A percentile compares a stretch with the other conserved stretches of the same genome.
Conservation (phyloP, 2,113 vertebrate genomes). For the Octodon degus region DNA sequence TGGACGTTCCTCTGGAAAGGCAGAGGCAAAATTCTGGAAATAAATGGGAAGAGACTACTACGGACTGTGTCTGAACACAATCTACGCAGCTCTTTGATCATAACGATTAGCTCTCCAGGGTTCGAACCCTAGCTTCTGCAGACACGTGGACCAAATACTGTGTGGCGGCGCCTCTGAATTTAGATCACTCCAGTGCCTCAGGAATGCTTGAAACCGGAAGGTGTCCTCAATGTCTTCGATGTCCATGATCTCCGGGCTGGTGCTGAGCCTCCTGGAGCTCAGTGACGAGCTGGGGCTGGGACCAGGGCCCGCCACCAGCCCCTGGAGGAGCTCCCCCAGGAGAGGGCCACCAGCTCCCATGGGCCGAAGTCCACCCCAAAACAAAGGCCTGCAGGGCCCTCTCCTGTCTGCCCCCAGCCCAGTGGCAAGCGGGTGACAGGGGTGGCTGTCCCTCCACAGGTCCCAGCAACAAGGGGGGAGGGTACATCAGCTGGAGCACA, state of each 20-base stretch:
- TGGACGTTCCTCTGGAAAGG: not conserved
- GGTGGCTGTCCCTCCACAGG: not conserved
- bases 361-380: not conserved
- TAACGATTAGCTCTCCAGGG: not conserved
- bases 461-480: not conserved
- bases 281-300: not conserved
- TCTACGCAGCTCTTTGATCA: not conserved
- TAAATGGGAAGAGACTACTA: not conserved
- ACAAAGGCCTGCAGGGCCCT: not conserved
- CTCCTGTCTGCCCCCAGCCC: not conserved
- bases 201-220: not conserved
- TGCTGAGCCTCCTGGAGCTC: not conserved
- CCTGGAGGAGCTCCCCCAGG: not conserved
- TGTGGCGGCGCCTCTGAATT: not conserved
- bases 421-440: rapidly evolving
- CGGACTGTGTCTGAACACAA: not conserved
- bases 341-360: rapidly evolving
- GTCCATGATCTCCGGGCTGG: rapidly evolving
- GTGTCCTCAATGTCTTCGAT: not conserved
- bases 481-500: rapidly evolving
- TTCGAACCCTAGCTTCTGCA: not conserved
- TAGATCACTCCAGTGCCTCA: rapidly evolving
- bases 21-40: not conserved
- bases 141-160: rapidly evolving
- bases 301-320: rapidly evolving